phyloP scores from a whole-genome alignment of 1,140 invertebrate genomes.

The Brachionus sp. region DNA sequence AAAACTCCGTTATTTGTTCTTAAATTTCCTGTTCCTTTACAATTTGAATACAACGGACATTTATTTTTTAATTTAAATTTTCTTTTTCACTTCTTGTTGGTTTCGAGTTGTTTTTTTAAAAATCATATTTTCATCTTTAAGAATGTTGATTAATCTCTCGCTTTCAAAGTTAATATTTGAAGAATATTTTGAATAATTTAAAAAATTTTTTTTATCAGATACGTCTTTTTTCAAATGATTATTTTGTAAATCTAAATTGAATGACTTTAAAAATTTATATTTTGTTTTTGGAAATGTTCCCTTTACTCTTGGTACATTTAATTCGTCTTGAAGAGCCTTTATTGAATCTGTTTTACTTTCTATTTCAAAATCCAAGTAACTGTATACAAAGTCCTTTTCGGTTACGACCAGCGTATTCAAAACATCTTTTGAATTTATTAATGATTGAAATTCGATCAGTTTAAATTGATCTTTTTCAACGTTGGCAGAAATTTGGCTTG shows the following conservation, averaged over 20 bases:
- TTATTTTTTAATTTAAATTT: background rate
- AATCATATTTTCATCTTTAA: background rate
- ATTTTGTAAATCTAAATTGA: background rate
- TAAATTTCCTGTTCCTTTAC: background rate
- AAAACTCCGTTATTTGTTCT: background rate
- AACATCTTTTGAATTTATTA: background rate
- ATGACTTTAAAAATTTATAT: background rate
- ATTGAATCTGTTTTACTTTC: no score
- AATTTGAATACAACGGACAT: background rate
- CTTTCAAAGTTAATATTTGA: background rate
- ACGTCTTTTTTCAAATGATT: background rate
- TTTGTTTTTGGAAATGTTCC: background rate
- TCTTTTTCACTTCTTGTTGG: background rate
- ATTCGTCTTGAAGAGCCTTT: background rate
- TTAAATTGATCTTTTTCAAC: background rate
- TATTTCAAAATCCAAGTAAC: background rate
- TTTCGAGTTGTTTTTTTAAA: background rate
- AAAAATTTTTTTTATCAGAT: background rate
- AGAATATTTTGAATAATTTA: background rate
- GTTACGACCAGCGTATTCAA: background rate
- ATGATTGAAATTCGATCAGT: background rate
- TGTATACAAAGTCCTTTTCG: background rate
- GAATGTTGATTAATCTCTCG: background rate
- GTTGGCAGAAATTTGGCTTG: background rate
- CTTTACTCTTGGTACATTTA: background rate